Base-by-base conservation (phyloP, 1,140 invertebrate genomes). In the Yoshiicerus persimilis region DNA sequence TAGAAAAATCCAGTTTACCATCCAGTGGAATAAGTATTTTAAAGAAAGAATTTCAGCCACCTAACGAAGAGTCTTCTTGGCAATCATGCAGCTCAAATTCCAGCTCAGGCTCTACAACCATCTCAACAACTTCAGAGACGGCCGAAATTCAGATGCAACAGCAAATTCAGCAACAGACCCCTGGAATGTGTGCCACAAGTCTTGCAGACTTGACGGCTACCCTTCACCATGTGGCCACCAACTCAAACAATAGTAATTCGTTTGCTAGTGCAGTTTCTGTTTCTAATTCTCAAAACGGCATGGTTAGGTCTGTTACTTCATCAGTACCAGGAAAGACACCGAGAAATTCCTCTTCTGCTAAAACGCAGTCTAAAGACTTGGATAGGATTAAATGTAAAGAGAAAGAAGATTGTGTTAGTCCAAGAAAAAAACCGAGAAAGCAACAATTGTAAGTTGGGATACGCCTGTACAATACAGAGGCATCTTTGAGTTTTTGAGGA, bases 381-480 rank as follows among this genome's bases (percentile, higher is more conserved):
- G 90, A 90, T 80, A 75, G 90, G 25, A 32, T 89, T 13, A 91
- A 91, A 77, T 64, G 62, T 13, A 80, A 86, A 87, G 87, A 86
- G 13, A 87, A 91, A 47, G 89, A 91, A 34, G 95, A 95, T 47
- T 96, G 96, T 92, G 94, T 93, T 91, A 94, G 92, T 77, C 96
- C 96, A 3, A 92, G 96, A 89, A 96, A 96, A 92, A 96, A 96
- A 92, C 95, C 96, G 0, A 92, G 96, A 87, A 96, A 96, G 92
- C 96, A 96, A 90, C 93, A 95, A 91, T 91, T 96, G 95, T 95
- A 93, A 93, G 94, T 93, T 62, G 39, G 3, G 36, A 4, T 83
- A 23, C n/a, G 10, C 25, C 4, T 64, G 20, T 64, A 10, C 56
- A 64, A 11, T 64, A 64, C 8, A 10, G 16, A 13, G 27, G 25